phyloP scores from a whole-genome alignment of 1,140 invertebrate genomes.

The Halotydeus destructor region DNA sequence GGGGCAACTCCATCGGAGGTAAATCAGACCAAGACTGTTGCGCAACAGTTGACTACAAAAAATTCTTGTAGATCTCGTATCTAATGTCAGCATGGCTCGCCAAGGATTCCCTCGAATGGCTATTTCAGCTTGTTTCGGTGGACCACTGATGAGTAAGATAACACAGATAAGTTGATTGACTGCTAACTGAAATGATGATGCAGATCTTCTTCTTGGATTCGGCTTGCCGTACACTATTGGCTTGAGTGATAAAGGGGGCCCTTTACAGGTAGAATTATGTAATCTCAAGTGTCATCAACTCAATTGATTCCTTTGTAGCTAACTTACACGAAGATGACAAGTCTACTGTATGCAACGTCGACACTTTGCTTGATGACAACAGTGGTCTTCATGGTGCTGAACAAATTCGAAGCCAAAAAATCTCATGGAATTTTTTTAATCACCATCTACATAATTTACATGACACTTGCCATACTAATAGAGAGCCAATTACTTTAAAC shows the following conservation, averaged over 20 bases:
- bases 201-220: constrained; percentile 30
- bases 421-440: constrained; percentile 16
- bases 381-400: constrained; percentile 20
- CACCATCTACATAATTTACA: constrained; percentile 14
- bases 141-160: constrained; percentile 37
- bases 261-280: background rate
- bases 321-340: constrained; percentile 22
- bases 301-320: constrained; percentile 19
- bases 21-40: no score
- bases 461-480: constrained; percentile 13
- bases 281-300: background rate
- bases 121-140: constrained; percentile 44
- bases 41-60: background rate
- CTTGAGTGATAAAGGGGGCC: constrained; percentile 10
- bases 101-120: constrained; percentile 43
- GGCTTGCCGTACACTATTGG: constrained; percentile 34
- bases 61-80: constrained; percentile 32
- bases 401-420: constrained; percentile 22
- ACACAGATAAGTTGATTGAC: background rate
- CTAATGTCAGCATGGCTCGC: constrained; percentile 38
- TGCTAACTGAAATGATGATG: background rate
- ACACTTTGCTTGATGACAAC: constrained; percentile 25
- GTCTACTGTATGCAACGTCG: constrained; percentile 26
- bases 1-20: constrained; percentile 42
- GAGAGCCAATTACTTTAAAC: constrained; percentile 9